Evolutionary conservation across 2,113 vertebrate genomes (phyloP).

Genomic region (Puma concolor): DNA sequence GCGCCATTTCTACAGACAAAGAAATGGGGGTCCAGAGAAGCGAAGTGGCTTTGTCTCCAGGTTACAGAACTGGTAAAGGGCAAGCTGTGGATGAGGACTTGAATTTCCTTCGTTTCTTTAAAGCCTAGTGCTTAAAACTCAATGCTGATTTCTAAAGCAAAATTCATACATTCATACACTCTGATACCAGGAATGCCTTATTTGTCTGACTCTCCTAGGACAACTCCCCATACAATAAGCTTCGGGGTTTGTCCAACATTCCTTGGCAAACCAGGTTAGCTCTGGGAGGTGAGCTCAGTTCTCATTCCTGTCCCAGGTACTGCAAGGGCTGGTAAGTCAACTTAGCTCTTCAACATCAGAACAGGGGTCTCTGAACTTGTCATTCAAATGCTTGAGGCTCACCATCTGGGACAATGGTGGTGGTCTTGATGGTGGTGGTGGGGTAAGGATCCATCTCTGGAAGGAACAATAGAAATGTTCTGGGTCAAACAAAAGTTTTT

Average conservation of each 20-base stretch:
- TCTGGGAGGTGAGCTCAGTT: not conserved
- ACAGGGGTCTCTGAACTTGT: not conserved
- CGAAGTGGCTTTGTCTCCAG: not conserved
- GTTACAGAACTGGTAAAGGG: not conserved
- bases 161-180: not conserved
- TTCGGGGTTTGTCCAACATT: not conserved
- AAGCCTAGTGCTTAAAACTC: not conserved
- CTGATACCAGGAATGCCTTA: not conserved
- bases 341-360: not conserved
- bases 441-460: not conserved
- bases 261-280: not conserved
- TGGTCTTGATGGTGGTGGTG: not conserved
- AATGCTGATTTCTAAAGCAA: constrained; percentile 11
- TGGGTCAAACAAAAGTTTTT: not conserved
- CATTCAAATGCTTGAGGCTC: not conserved
- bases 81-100: not conserved
- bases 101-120: not conserved
- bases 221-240: not conserved
- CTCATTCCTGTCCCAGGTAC: not conserved
- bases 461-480: not conserved
- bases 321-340: not conserved
- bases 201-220: not conserved
- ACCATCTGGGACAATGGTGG: not conserved
- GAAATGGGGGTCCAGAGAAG: constrained; percentile 25
- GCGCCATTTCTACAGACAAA: not conserved